Percentiles rank a stretch among this genome's conserved stretches.
Evolutionary conservation across 2,888 invertebrate species (phyloP).

Genomic region (Erebia aethiops): DNA sequence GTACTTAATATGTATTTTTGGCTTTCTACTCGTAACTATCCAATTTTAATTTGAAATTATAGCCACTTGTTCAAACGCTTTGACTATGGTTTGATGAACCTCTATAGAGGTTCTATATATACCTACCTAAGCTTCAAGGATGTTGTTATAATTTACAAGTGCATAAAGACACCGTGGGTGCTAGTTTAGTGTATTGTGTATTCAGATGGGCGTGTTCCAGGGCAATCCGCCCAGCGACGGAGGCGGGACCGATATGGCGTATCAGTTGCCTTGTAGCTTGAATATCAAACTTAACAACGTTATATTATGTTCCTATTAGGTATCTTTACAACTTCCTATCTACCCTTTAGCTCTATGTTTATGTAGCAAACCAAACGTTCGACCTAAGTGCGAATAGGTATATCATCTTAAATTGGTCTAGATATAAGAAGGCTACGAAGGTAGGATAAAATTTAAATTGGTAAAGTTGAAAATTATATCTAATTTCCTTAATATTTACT

Average conservation of each 20-base stretch:
- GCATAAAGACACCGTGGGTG: constrained; percentile 5
- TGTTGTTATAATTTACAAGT: neutral
- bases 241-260: constrained; percentile 56
- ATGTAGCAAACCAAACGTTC: neutral
- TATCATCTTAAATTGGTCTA: too few species aligned
- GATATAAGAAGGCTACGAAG: too few species aligned
- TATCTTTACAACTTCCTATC: constrained; percentile 7
- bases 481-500: too few species aligned
- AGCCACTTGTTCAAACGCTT: too few species aligned
- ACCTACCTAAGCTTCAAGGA: neutral
- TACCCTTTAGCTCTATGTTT: neutral
- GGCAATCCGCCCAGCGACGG: constrained; percentile 66
- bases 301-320: constrained; percentile 13
- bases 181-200: constrained; percentile 37
- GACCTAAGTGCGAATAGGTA: neutral
- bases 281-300: constrained; percentile 31
- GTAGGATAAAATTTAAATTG: too few species aligned
- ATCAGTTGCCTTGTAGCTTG: constrained; percentile 33
- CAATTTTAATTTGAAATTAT: neutral
- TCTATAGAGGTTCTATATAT: too few species aligned
- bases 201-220: constrained; percentile 67
- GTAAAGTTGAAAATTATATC: too few species aligned
- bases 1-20: neutral
- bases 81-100: neutral
- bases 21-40: neutral